phyloP scores from a whole-genome alignment of 2,113 vertebrate species.

The Anhinga rufa region DNA sequence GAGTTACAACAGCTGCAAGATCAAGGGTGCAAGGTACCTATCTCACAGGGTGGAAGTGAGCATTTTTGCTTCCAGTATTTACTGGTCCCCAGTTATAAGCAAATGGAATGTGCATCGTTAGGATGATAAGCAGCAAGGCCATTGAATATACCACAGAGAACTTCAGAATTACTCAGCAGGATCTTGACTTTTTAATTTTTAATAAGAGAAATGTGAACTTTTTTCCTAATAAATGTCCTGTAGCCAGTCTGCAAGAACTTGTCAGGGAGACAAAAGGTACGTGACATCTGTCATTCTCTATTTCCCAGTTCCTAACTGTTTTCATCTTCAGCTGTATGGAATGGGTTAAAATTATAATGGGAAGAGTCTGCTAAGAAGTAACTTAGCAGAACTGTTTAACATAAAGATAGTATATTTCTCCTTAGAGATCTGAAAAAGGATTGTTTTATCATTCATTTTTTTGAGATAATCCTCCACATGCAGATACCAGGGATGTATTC shows the following conservation, averaged over 20 bases:
- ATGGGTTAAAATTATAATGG: neutral
- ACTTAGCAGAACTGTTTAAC: neutral
- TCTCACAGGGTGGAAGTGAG: neutral
- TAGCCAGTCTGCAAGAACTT: neutral
- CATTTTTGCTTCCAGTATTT: neutral
- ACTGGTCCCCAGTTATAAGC: neutral
- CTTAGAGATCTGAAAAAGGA: neutral
- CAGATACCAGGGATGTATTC: neutral
- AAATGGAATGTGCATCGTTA: neutral
- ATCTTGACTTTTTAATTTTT: neutral
- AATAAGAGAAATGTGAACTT: neutral
- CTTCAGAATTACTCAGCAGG: neutral
- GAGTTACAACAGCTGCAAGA: neutral
- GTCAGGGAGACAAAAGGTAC: neutral
- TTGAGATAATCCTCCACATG: neutral
- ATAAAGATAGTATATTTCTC: neutral
- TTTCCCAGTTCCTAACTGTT: neutral
- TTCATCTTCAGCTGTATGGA: neutral
- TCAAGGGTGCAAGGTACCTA: neutral
- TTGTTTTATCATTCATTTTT: neutral
- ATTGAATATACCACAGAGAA: neutral
- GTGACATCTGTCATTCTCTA: neutral
- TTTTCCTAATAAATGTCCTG: neutral
- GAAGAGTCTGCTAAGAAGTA: neutral
- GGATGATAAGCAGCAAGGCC: neutral